Percentiles rank a stretch among this genome's conserved stretches.
Evolutionary conservation across 2,888 invertebrate species (phyloP).

Genomic region (Lepidochitona cinerea): DNA sequence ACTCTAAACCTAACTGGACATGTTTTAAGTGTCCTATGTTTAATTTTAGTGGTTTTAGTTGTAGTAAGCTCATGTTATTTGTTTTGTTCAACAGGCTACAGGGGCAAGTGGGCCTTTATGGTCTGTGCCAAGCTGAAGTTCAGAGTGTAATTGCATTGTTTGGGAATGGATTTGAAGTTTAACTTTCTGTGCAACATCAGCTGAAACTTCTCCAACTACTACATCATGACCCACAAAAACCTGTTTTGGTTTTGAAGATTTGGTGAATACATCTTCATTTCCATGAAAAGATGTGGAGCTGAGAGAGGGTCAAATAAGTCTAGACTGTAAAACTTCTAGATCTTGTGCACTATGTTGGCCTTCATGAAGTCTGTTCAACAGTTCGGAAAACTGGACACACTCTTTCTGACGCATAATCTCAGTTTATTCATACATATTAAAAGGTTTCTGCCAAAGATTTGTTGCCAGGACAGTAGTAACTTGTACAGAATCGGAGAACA

Average conservation of each 20-base stretch:
- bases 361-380: conserved; percentile 4
- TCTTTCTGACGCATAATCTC: conserved; percentile 6
- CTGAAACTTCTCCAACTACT: not conserved
- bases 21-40: too few species aligned
- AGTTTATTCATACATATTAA: not conserved
- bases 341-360: not conserved
- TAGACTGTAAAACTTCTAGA: not conserved
- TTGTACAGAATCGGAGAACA: not conserved
- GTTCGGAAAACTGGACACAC: not conserved
- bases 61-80: too few species aligned
- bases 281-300: conserved; percentile 3
- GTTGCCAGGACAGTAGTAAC: not conserved
- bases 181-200: not conserved
- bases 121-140: not conserved
- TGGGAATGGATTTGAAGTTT: not conserved
- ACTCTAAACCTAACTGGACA: too few species aligned
- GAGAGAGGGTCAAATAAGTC: not conserved
- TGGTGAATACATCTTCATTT: too few species aligned
- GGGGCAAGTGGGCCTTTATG: too few species aligned
- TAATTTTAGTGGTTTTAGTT: too few species aligned
- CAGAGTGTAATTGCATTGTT: not conserved
- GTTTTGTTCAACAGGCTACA: too few species aligned
- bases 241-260: too few species aligned
- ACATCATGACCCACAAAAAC: too few species aligned
- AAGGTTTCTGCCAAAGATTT: not conserved